These are phyloP conservation scores for Hypomecis punctinalis DNA, from an alignment of 2,888 invertebrate species.

Conservation along the genomic window DNA sequence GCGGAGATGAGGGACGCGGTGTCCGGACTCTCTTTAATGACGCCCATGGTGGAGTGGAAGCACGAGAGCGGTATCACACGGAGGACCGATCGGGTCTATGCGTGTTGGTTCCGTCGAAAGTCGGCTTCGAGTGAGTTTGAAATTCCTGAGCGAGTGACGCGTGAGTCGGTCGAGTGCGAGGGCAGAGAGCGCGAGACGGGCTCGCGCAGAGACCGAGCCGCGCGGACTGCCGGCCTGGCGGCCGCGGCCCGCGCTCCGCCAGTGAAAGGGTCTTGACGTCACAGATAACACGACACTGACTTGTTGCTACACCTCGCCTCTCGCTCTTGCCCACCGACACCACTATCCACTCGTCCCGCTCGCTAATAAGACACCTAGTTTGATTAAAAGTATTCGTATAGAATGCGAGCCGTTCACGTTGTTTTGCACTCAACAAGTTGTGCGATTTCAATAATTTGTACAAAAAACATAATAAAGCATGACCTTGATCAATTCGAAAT, in stretches of 20 bases:
- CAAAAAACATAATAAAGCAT: slow-evolving; percentile 39
- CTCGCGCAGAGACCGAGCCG: slow-evolving; percentile 82
- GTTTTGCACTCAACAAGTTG: slow-evolving; percentile 55
- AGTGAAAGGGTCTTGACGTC: slow-evolving; percentile 84
- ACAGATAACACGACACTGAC: slow-evolving; percentile 79
- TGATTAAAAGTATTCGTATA: slow-evolving; percentile 61
- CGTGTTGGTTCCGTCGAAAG: slow-evolving; percentile 54
- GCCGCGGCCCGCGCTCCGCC: slow-evolving; percentile 6
- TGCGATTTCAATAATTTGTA: slow-evolving; percentile 45
- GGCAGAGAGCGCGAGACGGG: slow-evolving; percentile 74
- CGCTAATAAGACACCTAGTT: slow-evolving; percentile 62
- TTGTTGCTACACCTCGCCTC: slow-evolving; percentile 76
- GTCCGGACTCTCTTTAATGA: slow-evolving; percentile 79
- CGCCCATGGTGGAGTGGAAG: slow-evolving; percentile 65
- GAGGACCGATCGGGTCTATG: slow-evolving; percentile 68
- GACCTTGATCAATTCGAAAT: slow-evolving; percentile 36
- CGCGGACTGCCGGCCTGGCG: slow-evolving; percentile 72
- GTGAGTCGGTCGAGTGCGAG: slow-evolving; percentile 64
- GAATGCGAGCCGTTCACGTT: slow-evolving; percentile 51
- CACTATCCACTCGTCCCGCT: slow-evolving; percentile 66
- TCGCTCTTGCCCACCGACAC: slow-evolving; percentile 50
- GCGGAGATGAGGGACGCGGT: slow-evolving; percentile 75
- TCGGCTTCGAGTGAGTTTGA: slow-evolving; percentile 55
- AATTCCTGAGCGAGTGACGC: slow-evolving; percentile 63
- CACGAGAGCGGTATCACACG: slow-evolving; percentile 61